These are phyloP conservation scores for Scrobipalpa costella DNA, from an alignment of 2,888 invertebrate genomes.

Conservation along the genomic window DNA sequence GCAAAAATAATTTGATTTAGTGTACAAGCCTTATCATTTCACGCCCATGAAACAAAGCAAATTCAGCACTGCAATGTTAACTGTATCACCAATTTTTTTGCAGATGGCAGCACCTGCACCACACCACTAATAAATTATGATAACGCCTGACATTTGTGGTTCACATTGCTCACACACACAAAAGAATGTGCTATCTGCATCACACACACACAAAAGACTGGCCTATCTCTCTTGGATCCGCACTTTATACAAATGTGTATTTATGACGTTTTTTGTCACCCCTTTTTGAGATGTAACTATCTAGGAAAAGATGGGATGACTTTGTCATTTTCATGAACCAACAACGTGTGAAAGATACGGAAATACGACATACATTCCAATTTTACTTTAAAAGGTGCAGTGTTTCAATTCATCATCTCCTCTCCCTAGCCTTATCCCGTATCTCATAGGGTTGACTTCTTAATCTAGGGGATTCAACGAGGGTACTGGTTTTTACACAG, in stretches of 20 bases:
- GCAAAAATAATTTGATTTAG: too few relatives aligned
- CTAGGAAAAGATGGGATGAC: not conserved
- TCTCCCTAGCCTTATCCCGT: too few relatives aligned
- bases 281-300: not conserved
- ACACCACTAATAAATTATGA: slow-evolving; percentile 55
- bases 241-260: slow-evolving; percentile 51
- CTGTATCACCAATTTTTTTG: not conserved
- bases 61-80: not conserved
- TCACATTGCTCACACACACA: slow-evolving; percentile 33
- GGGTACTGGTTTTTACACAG: too few relatives aligned
- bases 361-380: too few relatives aligned
- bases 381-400: too few relatives aligned
- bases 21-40: not conserved
- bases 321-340: not conserved
- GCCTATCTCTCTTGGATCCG: slow-evolving; percentile 53
- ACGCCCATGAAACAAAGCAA: not conserved
- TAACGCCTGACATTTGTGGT: slow-evolving; percentile 48
- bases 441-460: too few relatives aligned
- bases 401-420: too few relatives aligned
- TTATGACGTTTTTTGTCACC: slow-evolving; percentile 48
- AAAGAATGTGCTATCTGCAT: slow-evolving; percentile 21
- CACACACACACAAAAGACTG: slow-evolving; percentile 36
- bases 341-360: too few relatives aligned
- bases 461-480: too few relatives aligned
- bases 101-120: slow-evolving; percentile 41